Percentiles rank a stretch among this genome's conserved stretches.
Evolutionary conservation across 2,888 invertebrate species (phyloP).

Genomic region (Hololepta plana): DNA sequence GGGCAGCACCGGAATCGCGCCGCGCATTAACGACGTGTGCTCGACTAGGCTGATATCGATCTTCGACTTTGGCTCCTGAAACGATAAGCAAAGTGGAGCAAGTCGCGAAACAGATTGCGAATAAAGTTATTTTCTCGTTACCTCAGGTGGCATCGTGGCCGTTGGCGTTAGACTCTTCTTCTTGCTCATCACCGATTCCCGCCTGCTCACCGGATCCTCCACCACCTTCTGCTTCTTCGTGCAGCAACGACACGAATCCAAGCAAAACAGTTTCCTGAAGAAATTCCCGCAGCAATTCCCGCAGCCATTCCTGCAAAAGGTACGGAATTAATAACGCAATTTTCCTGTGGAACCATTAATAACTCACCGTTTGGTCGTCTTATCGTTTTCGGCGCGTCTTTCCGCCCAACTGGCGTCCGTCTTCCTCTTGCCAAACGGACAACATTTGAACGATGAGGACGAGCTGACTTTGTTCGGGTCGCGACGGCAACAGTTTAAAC

Average conservation of each 20-base stretch:
- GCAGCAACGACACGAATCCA: conserved; percentile 11
- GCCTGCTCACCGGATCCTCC: conserved; percentile 33
- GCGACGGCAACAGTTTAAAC: conserved; percentile 17
- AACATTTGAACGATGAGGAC: conserved; percentile 23
- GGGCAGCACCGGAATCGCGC: conserved; percentile 83
- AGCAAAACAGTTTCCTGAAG: conserved; percentile 19
- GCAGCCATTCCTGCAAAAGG: too few relatives aligned
- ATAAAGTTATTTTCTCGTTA: conserved; percentile 14
- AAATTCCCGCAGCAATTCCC: conserved; percentile 14
- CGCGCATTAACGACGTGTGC: conserved; percentile 73
- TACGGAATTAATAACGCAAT: too few relatives aligned
- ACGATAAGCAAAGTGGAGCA: conserved; percentile 7
- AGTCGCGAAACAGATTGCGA: background rate
- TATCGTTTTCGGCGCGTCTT: conserved; percentile 24
- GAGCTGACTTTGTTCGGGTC: conserved; percentile 31
- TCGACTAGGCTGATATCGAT: conserved; percentile 63
- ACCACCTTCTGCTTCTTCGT: conserved; percentile 14
- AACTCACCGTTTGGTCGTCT: conserved; percentile 8
- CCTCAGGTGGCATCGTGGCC: conserved; percentile 38
- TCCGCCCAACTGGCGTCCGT: conserved; percentile 31
- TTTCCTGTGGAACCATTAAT: conserved; percentile 4
- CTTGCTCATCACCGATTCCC: conserved; percentile 45
- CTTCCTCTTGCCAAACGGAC: conserved; percentile 18
- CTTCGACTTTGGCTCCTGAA: conserved; percentile 55
- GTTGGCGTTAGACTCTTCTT: conserved; percentile 44